phyloP scores from a whole-genome alignment of 2,113 vertebrate species.

The Microcebus griseorufus region DNA sequence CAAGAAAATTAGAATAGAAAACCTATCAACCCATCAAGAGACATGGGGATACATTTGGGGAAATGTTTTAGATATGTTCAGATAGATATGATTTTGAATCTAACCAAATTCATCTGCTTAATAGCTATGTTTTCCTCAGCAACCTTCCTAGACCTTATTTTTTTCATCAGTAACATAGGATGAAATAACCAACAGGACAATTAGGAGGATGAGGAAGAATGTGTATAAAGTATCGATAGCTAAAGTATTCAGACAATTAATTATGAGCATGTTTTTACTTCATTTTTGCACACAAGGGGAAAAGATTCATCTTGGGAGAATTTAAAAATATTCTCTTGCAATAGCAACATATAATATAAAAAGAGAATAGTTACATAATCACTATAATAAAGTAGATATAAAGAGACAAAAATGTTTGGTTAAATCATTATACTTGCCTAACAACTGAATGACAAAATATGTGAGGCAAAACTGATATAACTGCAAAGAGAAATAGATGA shows the following conservation, averaged over 20 bases:
- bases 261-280: not conserved
- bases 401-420: no score
- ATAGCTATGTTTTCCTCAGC: not conserved
- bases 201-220: not conserved
- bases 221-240: not conserved
- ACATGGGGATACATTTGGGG: not conserved
- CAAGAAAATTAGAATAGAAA: slow-evolving; percentile 5
- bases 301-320: not conserved
- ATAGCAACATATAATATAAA: no score
- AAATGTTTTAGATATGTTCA: not conserved
- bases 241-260: not conserved
- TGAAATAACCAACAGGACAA: not conserved
- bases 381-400: no score
- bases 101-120: not conserved
- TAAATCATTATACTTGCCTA: no score
- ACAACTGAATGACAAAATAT: no score
- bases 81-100: not conserved
- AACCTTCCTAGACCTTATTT: not conserved
- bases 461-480: no score
- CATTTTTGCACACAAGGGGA: not conserved
- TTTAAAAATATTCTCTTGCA: no score
- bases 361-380: no score
- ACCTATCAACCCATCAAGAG: not conserved
- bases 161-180: not conserved
- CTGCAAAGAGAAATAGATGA: no score